phyloP scores from a whole-genome alignment of 92 coral and sea anemone genomes.

The Phymanthus crucifer region DNA sequence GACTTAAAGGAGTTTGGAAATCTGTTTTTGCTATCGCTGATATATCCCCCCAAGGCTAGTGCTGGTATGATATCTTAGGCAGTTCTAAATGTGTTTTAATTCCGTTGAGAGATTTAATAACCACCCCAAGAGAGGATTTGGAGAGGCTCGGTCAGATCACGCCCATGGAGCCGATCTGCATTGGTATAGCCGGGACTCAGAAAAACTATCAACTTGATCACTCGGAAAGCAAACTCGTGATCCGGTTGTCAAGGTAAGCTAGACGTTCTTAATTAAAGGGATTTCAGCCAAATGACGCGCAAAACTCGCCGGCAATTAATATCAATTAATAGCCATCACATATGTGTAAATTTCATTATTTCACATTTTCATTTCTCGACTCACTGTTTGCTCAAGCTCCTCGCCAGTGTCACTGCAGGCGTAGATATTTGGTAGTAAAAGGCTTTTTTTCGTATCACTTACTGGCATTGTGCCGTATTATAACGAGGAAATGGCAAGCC shows the following conservation, averaged over 20 bases:
- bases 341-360: conserved; percentile 99
- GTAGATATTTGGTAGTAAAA: conserved; percentile 7
- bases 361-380: conserved; percentile 61
- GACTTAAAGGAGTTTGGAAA: conserved; percentile 5
- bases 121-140: not conserved
- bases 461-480: conserved; percentile 14
- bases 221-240: conserved; percentile 60
- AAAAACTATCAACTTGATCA: conserved; percentile 66
- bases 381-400: conserved; percentile 56
- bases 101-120: conserved; percentile 13
- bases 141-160: conserved; percentile 3
- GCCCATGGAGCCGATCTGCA: conserved; percentile 11
- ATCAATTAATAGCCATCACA: conserved; percentile 96
- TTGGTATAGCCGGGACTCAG: conserved; percentile 29
- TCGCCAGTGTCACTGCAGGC: conserved; percentile 39
- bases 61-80: not conserved
- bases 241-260: conserved; percentile 77
- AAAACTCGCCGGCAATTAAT: conserved; percentile 99
- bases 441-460: conserved; percentile 8
- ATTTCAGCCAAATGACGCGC: conserved; percentile 88
- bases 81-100: not conserved
- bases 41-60: not conserved
- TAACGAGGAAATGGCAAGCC: not conserved
- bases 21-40: conserved; percentile 3
- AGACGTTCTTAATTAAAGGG: conserved; percentile 90